Conservation (phyloP, 2,113 vertebrate species). For the Lethenteron reissneri region DNA sequence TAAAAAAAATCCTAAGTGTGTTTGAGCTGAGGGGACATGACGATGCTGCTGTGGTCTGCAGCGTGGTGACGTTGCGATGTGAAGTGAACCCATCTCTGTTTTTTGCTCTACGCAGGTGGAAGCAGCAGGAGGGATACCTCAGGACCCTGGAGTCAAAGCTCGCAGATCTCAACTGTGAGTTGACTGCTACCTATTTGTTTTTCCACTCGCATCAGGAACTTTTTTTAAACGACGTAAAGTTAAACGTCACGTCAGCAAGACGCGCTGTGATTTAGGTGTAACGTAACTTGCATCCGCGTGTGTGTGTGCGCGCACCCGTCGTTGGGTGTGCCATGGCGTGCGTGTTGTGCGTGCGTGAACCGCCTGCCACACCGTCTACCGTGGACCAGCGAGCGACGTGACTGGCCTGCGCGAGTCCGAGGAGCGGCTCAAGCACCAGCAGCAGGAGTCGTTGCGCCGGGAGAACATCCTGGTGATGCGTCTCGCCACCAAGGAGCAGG, state of each 20-base stretch:
- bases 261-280: background rate
- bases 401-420: conserved; percentile 86
- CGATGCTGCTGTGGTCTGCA: conserved; percentile 7
- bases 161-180: conserved; percentile 94
- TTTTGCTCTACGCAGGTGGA: conserved; percentile 45
- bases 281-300: conserved; percentile 5
- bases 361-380: background rate
- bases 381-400: conserved; percentile 60
- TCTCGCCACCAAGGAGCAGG: conserved; percentile 93
- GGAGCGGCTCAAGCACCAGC: conserved; percentile 94
- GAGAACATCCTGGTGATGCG: conserved; percentile 98
- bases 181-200: background rate
- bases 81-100: conserved; percentile 7
- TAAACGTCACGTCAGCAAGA: background rate
- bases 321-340: background rate
- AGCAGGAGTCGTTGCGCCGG: conserved; percentile 91
- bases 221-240: background rate
- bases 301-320: background rate
- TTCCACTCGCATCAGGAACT: too few species aligned
- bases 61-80: too few species aligned
- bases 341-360: conserved; percentile 7
- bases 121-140: conserved; percentile 83
- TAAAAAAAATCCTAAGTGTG: background rate
- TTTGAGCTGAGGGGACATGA: conserved; percentile 10
- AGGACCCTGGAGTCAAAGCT: conserved; percentile 92